Percentiles rank a stretch among this genome's conserved stretches.
These are phyloP conservation scores for Trachemys scripta DNA, from an alignment of 2,113 vertebrate species.

Conservation along the genomic window DNA sequence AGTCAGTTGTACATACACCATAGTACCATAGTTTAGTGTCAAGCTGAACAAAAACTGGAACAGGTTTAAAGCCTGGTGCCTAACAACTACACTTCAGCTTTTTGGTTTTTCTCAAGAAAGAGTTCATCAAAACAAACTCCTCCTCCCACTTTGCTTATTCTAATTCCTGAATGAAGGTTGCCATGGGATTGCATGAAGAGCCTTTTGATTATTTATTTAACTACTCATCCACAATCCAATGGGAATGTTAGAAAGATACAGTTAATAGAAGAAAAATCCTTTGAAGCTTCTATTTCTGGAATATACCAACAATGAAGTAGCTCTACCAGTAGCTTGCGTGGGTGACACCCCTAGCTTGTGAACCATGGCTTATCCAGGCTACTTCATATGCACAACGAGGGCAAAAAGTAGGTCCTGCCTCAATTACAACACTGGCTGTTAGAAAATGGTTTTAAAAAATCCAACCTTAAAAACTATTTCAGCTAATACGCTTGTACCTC, in stretches of 20 bases:
- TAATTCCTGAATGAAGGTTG: neutral
- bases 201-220: neutral
- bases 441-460: neutral
- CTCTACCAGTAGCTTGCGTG: neutral
- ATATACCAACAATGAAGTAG: neutral
- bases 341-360: neutral
- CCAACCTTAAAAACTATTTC: neutral
- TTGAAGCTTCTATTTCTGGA: rapidly evolving
- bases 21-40: neutral
- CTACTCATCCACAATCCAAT: neutral
- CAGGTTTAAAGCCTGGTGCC: neutral
- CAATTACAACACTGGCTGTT: too few relatives aligned
- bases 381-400: neutral
- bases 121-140: neutral
- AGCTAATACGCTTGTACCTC: neutral
- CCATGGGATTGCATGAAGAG: neutral
- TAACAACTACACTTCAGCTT: neutral
- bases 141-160: neutral
- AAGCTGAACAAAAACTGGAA: neutral
- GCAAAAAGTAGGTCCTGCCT: neutral
- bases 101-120: neutral
- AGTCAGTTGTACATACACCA: neutral
- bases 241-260: neutral
- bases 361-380: neutral
- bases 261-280: neutral